Conservation (phyloP, 1,140 invertebrate genomes). For the Harlomillsia oculata region DNA sequence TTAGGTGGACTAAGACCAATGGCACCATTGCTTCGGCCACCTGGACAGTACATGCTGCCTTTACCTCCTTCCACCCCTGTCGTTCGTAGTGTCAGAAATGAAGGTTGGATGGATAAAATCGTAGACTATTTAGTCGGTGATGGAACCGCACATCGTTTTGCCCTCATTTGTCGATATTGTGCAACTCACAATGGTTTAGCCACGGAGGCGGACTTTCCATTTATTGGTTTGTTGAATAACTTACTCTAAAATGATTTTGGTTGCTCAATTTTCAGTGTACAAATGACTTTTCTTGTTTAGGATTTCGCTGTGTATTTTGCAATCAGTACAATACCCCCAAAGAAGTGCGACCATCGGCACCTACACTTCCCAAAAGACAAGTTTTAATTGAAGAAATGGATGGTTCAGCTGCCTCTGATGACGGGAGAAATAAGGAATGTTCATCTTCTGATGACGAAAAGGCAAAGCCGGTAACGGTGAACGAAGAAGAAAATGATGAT, state of each 20-base stretch:
- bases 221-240: conserved; percentile 50
- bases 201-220: conserved; percentile 91
- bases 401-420: background rate
- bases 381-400: conserved; percentile 24
- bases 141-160: conserved; percentile 76
- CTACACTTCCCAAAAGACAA: conserved; percentile 24
- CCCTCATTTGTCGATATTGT: conserved; percentile 85
- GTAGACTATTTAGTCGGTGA: conserved; percentile 92
- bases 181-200: conserved; percentile 95
- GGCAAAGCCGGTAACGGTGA: background rate
- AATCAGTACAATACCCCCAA: conserved; percentile 31
- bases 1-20: conserved; percentile 1
- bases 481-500: background rate
- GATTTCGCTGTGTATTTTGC: conserved; percentile 32
- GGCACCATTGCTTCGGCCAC: conserved; percentile 1
- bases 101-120: conserved; percentile 68
- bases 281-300: conserved; percentile 15
- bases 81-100: conserved; percentile 43
- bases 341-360: conserved; percentile 28
- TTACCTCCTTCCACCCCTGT: conserved; percentile 23
- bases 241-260: background rate
- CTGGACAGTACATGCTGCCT: conserved; percentile 26
- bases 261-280: background rate
- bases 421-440: background rate
- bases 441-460: conserved; percentile 1